Base-by-base conservation (phyloP, 2,888 invertebrate genomes). In the Eudasyphora cyanicolor region DNA sequence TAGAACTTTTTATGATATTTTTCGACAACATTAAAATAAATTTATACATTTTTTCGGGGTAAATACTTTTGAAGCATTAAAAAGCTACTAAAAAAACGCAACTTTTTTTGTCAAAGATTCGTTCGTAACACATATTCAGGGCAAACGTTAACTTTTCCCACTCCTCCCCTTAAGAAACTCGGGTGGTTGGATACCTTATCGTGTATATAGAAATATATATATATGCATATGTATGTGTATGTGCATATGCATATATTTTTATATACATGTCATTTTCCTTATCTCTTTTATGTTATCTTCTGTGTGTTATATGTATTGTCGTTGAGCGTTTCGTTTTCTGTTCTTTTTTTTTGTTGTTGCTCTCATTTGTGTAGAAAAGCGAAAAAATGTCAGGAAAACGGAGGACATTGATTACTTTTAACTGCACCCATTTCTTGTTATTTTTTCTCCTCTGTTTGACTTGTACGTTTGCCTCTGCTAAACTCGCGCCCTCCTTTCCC, bases 371-470 rank as follows among this genome's bases (percentile, higher is more conserved):
- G 21, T 10, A 60, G 64, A 38, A 73, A 73, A 73, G 57, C 24
- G 54, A 54, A 71, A 49, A 27, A 54, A 42, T 42, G 21, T 21
- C 17, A 19, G 42, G 60, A 77, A 73, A 78, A 82, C 70, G 54
- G 79, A 82, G 82, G 87, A 89, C 90, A 89, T 89, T 90, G 90
- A 90, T 90, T 90, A 89, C 90, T 89, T 90, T 89, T 90, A 90
- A 90, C 91, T 90, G 90, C 90, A 89, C 89, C 89, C 90, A 89
- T 64, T 64, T 64, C 35, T 12, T 38, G 19, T 35, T 2, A 1
- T 35, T 64, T 21, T 35, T 62, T 35, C n/a, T n/a, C n/a, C n/a
- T n/a, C n/a, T 64, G 35, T 54, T 54, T 24, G 19, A 12, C 24
- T 24, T 21, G 21, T n/a, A 45, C 27, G 24, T 14, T 60, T 60